Evolutionary conservation across 2,113 vertebrate species (phyloP), one percentile per base, ranked within the genome.

Genomic region (Scomber scombrus): DNA sequence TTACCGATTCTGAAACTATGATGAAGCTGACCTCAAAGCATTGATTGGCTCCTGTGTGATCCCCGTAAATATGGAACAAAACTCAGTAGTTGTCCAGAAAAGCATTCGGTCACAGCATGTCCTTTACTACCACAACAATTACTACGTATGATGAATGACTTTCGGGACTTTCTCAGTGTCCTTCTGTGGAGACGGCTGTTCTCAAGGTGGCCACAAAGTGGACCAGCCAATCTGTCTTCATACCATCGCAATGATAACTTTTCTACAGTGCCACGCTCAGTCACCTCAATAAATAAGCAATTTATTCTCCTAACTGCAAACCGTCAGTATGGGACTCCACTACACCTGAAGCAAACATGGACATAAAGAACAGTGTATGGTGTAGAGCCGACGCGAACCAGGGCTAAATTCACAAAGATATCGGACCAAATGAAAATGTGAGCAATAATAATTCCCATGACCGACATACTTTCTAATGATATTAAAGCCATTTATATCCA

Each of bases 241-340:
- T 85, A 80, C 67, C 84, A 74, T 73, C 31, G 80, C 76, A 67
- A 74, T 90, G 86, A 91, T 78, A 90, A 88, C 52, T 74, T 89
- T 84, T 82, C 81, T 68, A 84, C 70, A 72, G 79, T 56, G 75
- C 80, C 79, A 87, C 31, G 80, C 80, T 89, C 84, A 80, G 77
- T 66, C 84, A 90, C 87, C 82, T 86, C 89, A 81, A 90, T 80
- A 88, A 91, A 89, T 78, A 86, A 91, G 78, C 88, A 85, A 89
- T 91, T 88, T 88, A 88, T 82, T 68, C 81, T 68, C 68, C 65
- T 47, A 71, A 78, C 79, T 82, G 73, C 75, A 58, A 77, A 56
- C 60, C 57, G 64, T 49, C 82, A 26, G 61, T 19, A 50, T 78
- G 74, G 69, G 85, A 85, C 85, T 78, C 68, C 45, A 85, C 75